Conservation (phyloP, 2,113 vertebrate species). For the Thamnaconus septentrionalis region DNA sequence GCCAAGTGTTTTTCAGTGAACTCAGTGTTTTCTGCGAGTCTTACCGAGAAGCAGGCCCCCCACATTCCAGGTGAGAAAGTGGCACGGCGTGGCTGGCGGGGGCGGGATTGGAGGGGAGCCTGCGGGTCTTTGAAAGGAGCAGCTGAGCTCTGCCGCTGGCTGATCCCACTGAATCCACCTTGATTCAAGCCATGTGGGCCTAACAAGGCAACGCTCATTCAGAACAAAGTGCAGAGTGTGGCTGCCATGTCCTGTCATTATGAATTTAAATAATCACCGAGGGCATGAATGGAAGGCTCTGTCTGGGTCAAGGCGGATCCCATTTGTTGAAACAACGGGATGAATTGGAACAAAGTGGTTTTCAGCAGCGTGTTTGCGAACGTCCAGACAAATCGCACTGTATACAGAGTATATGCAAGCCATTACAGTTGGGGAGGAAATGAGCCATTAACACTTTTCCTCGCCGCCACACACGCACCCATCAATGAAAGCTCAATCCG, state of each 20-base stretch:
- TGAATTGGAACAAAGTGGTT: too few species aligned
- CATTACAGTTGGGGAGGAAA: too few species aligned
- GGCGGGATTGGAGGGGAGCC: slow-evolving; percentile 26
- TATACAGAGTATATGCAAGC: too few species aligned
- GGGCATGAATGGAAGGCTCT: slow-evolving; percentile 1
- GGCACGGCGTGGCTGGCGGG: slow-evolving; percentile 14
- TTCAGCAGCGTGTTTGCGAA: too few species aligned
- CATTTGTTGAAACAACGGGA: slow-evolving; percentile 10
- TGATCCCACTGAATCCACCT: slow-evolving; percentile 32
- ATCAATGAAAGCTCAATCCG: too few species aligned
- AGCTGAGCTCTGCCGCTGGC: slow-evolving; percentile 27
- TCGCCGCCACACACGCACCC: too few species aligned
- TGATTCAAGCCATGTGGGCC: slow-evolving; percentile 51
- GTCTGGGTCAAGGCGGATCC: slow-evolving; percentile 17
- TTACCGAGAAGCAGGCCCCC: slow-evolving; percentile 1
- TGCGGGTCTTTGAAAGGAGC: slow-evolving; percentile 25
- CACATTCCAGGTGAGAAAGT: slow-evolving; percentile 20
- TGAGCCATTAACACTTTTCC: too few species aligned
- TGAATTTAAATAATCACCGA: too few species aligned
- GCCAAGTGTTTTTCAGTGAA: slow-evolving; percentile 16
- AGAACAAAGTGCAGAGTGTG: too few species aligned
- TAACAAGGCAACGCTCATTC: slow-evolving; percentile 35
- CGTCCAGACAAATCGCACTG: too few species aligned
- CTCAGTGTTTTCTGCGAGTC: slow-evolving; percentile 6
- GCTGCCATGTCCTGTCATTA: too few species aligned